These are phyloP conservation scores for Echiichthys vipera DNA, from an alignment of 2,797 vertebrate species.

Conservation along the genomic window DNA sequence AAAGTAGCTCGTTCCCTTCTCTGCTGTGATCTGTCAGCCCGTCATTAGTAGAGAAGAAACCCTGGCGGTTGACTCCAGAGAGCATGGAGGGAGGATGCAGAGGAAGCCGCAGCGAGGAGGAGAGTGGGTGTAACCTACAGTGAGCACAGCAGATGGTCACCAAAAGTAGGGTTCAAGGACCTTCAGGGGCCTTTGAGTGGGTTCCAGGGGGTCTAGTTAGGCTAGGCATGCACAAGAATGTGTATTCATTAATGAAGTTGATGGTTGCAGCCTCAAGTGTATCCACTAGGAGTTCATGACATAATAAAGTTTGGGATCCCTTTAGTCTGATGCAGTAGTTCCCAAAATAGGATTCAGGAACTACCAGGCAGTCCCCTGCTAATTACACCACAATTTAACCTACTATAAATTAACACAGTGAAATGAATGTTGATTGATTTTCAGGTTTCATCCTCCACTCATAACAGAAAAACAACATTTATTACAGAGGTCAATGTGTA, in stretches of 20 bases:
- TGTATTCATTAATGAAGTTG: neutral
- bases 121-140: constrained; percentile 64
- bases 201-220: neutral
- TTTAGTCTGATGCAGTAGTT: neutral
- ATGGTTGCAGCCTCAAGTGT: neutral
- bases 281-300: neutral
- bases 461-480: neutral
- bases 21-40: neutral
- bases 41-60: neutral
- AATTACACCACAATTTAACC: neutral
- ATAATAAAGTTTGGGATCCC: neutral
- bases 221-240: neutral
- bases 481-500: neutral
- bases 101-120: constrained; percentile 31
- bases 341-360: neutral
- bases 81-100: constrained; percentile 54
- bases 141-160: constrained; percentile 2
- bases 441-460: neutral
- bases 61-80: constrained; percentile 39
- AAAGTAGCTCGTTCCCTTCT: neutral
- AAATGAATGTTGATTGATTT: neutral
- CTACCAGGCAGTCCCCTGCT: too few species aligned
- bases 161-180: constrained; percentile 52
- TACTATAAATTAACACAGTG: neutral
- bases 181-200: neutral